Percentiles rank a stretch among this genome's conserved stretches.
phyloP scores from a whole-genome alignment of 2,113 vertebrate genomes.

The Oophaga pumilio region DNA sequence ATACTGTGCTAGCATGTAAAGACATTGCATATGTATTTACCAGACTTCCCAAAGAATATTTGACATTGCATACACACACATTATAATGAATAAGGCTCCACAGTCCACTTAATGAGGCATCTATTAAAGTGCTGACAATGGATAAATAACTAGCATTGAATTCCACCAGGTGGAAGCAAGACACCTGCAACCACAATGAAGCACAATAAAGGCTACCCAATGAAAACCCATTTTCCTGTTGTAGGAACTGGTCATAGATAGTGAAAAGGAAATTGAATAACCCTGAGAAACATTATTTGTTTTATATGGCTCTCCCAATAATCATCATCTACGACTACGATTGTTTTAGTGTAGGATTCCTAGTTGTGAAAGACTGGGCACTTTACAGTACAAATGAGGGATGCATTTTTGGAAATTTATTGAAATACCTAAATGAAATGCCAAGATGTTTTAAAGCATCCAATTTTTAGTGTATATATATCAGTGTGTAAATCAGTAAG shows the following conservation, averaged over 20 bases:
- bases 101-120: background rate
- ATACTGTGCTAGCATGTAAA: too few relatives aligned
- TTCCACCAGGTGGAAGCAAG: constrained; percentile 49
- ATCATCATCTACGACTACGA: too few relatives aligned
- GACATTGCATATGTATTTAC: background rate
- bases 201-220: constrained; percentile 25
- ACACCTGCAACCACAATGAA: constrained; percentile 55
- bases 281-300: constrained; percentile 46
- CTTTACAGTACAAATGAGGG: too few relatives aligned
- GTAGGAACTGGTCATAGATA: constrained; percentile 50
- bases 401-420: too few relatives aligned
- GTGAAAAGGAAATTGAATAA: constrained; percentile 48
- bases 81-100: background rate
- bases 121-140: constrained; percentile 45
- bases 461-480: too few relatives aligned
- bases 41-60: background rate
- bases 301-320: background rate
- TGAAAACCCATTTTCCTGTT: constrained; percentile 21
- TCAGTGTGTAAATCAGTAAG: too few relatives aligned
- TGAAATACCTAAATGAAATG: too few relatives aligned
- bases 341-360: background rate
- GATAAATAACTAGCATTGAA: constrained; percentile 44
- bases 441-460: too few relatives aligned
- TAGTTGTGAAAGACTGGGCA: too few relatives aligned
- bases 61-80: background rate